A percentile compares a stretch with the other conserved stretches of the same genome.
phyloP scores from a whole-genome alignment of 2,113 vertebrate species.

The Arvicanthis niloticus region DNA sequence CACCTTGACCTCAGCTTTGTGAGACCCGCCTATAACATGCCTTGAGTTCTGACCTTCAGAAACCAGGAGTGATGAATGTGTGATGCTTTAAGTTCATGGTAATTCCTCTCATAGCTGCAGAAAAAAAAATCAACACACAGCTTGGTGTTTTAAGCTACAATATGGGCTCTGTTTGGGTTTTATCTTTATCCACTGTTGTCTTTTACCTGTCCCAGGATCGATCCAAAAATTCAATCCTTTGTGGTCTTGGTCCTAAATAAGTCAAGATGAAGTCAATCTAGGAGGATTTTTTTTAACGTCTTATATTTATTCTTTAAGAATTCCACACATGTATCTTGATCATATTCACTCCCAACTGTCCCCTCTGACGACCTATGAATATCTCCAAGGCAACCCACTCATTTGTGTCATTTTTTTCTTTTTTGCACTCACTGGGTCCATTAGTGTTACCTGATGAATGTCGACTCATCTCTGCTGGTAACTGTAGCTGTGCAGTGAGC shows the following conservation, averaged over 20 bases:
- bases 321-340: neutral
- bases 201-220: neutral
- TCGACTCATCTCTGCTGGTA: neutral
- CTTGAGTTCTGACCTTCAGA: neutral
- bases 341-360: no score
- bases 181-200: neutral
- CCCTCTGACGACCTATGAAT: neutral
- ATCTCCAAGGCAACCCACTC: neutral
- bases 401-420: neutral
- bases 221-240: neutral
- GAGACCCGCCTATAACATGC: no score
- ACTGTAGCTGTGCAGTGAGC: neutral
- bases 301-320: neutral
- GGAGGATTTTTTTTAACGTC: neutral
- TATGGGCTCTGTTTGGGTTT: neutral
- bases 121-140: neutral
- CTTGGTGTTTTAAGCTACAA: neutral
- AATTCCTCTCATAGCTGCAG: neutral
- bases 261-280: neutral
- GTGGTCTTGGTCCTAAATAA: neutral
- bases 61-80: neutral
- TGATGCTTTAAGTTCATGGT: neutral
- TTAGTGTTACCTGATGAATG: neutral
- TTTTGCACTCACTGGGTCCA: neutral
- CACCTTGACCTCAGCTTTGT: neutral